Base-by-base conservation (phyloP, 92 coral and sea anemone genomes). In the Zoanthus gigantus region DNA sequence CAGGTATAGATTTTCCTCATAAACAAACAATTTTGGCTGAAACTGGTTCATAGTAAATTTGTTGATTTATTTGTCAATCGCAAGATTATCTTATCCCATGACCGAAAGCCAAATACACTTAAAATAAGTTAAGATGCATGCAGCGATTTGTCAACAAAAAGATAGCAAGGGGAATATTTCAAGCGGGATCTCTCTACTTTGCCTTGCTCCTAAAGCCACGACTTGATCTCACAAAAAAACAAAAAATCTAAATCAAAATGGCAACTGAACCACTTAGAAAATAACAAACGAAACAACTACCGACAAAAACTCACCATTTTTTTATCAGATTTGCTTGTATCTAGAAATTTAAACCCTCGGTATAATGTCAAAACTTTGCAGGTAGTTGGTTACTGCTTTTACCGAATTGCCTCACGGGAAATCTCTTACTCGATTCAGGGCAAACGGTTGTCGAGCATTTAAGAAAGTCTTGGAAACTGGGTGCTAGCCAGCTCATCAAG, bases 401-500 rank as follows among this genome's bases (percentile, higher is more conserved):
- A 75, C 30, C 85, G 85, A 81, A 81, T 66, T 82, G 80, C 93
- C 91, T 68, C 48, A 87, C 88, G 74, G 88, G 82, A 90, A 67
- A 11, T 54, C 9, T 58, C 0, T 9, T 45, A 42, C 74, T 46
- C 74, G 73, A 5, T 73, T 28, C 75, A 81, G 85, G 46, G 74
- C 74, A 45, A 71, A 66, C 85, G 57, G 74, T 66, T 48, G 16
- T 23, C 30, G n/a, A 14, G 16, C 79, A 87, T 90, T 91, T 91
- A 91, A 88, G 93, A 82, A n/a, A 9, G 37, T 72, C 80, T 17
- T 32, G 83, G 69, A 14, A 9, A 54, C 90, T 91, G 91, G 77
- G 63, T 15, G 31, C 82, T 83, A 87, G 88, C 93, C 93, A 91
- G 91, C 93, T 91, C 93, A 91, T 90, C 88, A 88, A 81, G 80